These are phyloP conservation scores for Cordilura impudica DNA, from an alignment of 2,888 invertebrate species.

Conservation along the genomic window DNA sequence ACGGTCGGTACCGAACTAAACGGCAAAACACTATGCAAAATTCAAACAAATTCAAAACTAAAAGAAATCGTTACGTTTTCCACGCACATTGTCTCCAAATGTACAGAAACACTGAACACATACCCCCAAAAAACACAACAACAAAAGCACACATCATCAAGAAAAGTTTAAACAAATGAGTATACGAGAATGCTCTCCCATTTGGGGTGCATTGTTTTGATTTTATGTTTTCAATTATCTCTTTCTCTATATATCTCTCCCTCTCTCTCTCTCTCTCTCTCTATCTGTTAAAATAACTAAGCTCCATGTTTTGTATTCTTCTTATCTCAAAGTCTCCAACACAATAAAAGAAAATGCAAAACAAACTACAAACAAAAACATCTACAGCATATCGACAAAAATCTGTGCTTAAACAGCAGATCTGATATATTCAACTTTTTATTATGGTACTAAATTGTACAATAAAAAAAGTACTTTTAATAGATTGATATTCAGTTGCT, in stretches of 20 bases:
- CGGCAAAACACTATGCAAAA: slow-evolving; percentile 42
- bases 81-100: slow-evolving; percentile 54
- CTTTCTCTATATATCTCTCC: neutral
- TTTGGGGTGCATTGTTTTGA: slow-evolving; percentile 3
- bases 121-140: slow-evolving; percentile 36
- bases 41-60: slow-evolving; percentile 29
- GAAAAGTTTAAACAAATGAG: neutral
- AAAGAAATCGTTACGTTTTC: slow-evolving; percentile 48
- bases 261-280: neutral
- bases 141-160: slow-evolving; percentile 14
- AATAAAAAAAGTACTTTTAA: slow-evolving; percentile 1
- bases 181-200: too few relatives aligned
- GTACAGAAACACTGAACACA: neutral
- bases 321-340: neutral
- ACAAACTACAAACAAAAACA: slow-evolving; percentile 46
- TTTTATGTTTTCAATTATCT: neutral
- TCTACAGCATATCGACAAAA: slow-evolving; percentile 7
- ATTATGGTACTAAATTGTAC: neutral
- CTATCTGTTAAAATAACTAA: neutral
- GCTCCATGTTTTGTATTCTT: neutral
- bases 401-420: neutral
- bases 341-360: slow-evolving; percentile 6
- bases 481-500: too few relatives aligned
- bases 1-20: slow-evolving; percentile 74
- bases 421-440: neutral